Conservation (phyloP, 2,888 invertebrate genomes). For the Xestoiulus laeticollis region DNA sequence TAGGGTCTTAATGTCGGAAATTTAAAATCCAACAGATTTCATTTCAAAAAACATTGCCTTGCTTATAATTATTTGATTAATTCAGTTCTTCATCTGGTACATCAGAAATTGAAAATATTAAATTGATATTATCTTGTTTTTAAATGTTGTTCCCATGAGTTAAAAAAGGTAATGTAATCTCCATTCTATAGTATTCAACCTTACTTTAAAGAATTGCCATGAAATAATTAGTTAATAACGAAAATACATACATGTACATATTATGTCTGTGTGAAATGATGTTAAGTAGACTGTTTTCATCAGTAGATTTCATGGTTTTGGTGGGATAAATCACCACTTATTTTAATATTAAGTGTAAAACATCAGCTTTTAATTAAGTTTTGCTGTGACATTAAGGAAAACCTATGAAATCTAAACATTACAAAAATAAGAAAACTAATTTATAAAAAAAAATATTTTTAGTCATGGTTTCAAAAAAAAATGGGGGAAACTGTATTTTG, state of each 20-base stretch:
- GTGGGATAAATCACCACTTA: no score
- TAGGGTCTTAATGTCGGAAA: no score
- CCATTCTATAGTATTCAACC: background rate
- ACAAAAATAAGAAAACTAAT: no score
- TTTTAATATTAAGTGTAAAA: no score
- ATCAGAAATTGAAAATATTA: background rate
- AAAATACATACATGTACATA: background rate
- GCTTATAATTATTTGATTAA: background rate
- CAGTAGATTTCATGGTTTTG: background rate
- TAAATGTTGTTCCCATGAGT: background rate
- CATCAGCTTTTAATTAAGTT: no score
- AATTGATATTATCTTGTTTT: background rate
- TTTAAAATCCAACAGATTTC: no score
- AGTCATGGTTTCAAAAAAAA: no score
- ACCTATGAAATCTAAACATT: no score
- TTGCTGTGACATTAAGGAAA: no score
- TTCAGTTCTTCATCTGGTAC: background rate
- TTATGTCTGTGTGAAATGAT: background rate
- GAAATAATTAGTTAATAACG: background rate
- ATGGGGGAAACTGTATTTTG: no score
- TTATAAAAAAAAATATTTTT: no score
- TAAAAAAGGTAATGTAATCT: background rate
- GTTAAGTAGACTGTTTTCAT: background rate
- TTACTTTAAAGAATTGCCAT: background rate
- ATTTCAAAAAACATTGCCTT: background rate